phyloP scores from a whole-genome alignment of 2,797 vertebrate genomes.

The Anguilla megastoma region DNA sequence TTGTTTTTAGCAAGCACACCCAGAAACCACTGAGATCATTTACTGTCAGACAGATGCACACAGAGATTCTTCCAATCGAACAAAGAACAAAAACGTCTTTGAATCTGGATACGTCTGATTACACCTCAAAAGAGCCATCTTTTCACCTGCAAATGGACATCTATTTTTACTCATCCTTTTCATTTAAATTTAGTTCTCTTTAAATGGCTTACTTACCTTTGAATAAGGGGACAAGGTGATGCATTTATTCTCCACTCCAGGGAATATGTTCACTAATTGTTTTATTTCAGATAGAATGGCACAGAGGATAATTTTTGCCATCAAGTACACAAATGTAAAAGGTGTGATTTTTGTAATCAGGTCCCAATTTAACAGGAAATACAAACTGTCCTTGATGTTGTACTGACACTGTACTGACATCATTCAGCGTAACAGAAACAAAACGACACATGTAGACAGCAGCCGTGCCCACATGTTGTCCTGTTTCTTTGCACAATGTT shows the following conservation, averaged over 20 bases:
- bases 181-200: background rate
- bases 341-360: background rate
- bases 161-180: background rate
- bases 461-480: background rate
- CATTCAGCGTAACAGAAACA: background rate
- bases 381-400: background rate
- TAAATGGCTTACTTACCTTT: background rate
- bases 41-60: background rate
- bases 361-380: background rate
- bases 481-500: background rate
- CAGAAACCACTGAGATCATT: background rate
- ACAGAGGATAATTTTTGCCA: background rate
- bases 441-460: background rate
- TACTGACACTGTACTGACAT: background rate
- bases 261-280: background rate
- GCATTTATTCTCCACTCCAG: background rate
- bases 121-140: background rate
- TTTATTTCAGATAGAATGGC: background rate
- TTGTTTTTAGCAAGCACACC: constrained; percentile 2
- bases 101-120: background rate
- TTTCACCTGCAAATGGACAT: background rate
- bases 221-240: background rate
- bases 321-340: background rate
- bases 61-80: background rate
- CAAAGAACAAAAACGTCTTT: background rate